Conservation (phyloP, 2,113 vertebrate species). For the Diphyllodes magnificus region DNA sequence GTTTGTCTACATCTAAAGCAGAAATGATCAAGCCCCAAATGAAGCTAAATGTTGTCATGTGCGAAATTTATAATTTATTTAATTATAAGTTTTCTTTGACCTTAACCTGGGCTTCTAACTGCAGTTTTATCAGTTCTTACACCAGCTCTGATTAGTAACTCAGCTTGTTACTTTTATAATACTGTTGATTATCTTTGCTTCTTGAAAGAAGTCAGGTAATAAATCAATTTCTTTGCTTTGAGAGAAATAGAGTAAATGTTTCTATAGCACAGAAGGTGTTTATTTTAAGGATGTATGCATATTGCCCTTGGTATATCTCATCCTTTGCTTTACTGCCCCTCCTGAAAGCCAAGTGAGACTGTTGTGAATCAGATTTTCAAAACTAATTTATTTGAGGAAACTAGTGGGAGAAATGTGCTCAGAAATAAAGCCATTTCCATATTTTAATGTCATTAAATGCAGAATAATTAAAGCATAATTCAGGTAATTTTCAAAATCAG, state of each 20-base stretch:
- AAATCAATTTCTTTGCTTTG: neutral
- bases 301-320: neutral
- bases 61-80: neutral
- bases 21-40: neutral
- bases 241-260: neutral
- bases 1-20: neutral
- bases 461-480: constrained; percentile 31
- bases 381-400: constrained; percentile 30
- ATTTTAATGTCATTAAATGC: constrained; percentile 29
- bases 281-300: neutral
- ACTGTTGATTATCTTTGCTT: neutral
- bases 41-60: neutral
- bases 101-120: neutral
- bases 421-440: constrained; percentile 23
- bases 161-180: neutral
- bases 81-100: neutral
- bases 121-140: neutral
- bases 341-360: neutral
- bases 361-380: neutral
- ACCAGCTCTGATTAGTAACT: neutral
- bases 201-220: neutral
- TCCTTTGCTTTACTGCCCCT: neutral
- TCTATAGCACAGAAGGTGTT: neutral
- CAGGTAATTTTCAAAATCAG: neutral
- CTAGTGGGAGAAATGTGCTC: neutral